These are phyloP conservation scores for Lagopus muta DNA, from an alignment of 2,113 vertebrate species.

Conservation along the genomic window DNA sequence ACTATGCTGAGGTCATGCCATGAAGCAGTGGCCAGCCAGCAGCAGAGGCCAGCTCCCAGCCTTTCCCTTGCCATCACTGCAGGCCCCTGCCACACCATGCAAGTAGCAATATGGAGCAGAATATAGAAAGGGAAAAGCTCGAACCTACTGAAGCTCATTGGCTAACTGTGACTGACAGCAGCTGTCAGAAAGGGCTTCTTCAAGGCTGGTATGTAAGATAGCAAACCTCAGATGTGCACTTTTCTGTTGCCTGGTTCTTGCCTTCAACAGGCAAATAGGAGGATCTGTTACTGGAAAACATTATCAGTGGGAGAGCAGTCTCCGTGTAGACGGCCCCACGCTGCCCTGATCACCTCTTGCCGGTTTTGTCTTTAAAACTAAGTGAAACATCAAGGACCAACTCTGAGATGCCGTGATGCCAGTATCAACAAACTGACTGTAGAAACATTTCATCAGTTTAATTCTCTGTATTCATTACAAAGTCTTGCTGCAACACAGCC, in stretches of 20 bases:
- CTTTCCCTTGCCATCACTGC: background rate
- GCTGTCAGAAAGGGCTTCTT: background rate
- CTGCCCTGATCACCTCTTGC: background rate
- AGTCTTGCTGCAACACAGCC: background rate
- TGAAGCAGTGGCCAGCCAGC: background rate
- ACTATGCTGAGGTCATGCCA: background rate
- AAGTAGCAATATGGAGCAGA: background rate
- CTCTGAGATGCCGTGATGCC: background rate
- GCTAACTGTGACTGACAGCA: background rate
- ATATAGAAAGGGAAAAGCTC: background rate
- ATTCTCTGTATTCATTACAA: background rate
- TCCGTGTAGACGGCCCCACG: background rate
- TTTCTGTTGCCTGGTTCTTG: background rate
- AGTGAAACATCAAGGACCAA: background rate
- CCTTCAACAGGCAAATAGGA: background rate
- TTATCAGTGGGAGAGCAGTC: background rate
- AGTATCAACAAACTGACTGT: background rate
- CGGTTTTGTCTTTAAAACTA: background rate
- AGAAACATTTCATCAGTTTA: background rate
- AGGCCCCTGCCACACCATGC: fast-evolving
- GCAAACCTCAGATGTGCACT: background rate
- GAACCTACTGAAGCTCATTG: background rate
- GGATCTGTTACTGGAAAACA: background rate
- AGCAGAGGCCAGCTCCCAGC: background rate
- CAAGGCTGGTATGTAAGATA: background rate